phyloP scores from a whole-genome alignment of 1,140 invertebrate genomes.

The Drosophila repletoides region DNA sequence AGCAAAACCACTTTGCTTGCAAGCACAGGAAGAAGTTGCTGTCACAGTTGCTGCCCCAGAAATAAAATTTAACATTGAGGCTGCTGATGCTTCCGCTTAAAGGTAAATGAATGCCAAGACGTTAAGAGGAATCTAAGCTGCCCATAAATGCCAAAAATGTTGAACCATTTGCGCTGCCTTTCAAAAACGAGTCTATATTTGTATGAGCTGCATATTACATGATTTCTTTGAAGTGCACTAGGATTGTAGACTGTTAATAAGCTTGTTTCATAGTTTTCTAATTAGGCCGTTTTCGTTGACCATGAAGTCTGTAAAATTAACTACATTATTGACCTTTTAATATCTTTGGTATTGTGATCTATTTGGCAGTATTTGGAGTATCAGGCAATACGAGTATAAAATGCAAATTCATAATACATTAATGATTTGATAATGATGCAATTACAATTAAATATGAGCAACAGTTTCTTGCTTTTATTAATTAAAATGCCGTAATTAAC shows the following conservation, averaged over 20 bases:
- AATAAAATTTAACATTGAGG: slow-evolving; percentile 51
- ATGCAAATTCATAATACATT: slow-evolving; percentile 20
- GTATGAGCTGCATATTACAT: slow-evolving; percentile 1
- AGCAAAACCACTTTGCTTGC: slow-evolving; percentile 49
- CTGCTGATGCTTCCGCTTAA: slow-evolving; percentile 65
- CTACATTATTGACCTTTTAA: slow-evolving; percentile 24
- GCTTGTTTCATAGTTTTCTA: slow-evolving; percentile 33
- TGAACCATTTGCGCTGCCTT: slow-evolving; percentile 37
- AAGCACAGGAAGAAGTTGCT: slow-evolving; percentile 57
- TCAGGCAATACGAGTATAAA: slow-evolving; percentile 13
- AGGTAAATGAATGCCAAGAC: slow-evolving; percentile 62
- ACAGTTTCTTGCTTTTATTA: slow-evolving; percentile 28
- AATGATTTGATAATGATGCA: slow-evolving; percentile 38
- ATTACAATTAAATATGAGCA: slow-evolving; percentile 16
- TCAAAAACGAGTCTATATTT: slow-evolving; percentile 38
- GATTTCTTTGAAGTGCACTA: no score
- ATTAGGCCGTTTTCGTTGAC: slow-evolving; percentile 25
- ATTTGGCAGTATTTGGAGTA: slow-evolving; percentile 11
- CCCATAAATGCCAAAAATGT: slow-evolving; percentile 48
- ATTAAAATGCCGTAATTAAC: slow-evolving; percentile 32
- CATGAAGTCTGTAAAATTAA: slow-evolving; percentile 15
- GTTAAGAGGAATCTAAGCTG: slow-evolving; percentile 38
- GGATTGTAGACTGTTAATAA: neutral
- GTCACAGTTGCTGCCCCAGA: slow-evolving; percentile 43
- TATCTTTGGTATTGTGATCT: neutral